A percentile compares a stretch with the other conserved stretches of the same genome.
These are phyloP conservation scores for Diadegma fenestrale DNA, from an alignment of 2,888 invertebrate genomes.

Conservation along the genomic window DNA sequence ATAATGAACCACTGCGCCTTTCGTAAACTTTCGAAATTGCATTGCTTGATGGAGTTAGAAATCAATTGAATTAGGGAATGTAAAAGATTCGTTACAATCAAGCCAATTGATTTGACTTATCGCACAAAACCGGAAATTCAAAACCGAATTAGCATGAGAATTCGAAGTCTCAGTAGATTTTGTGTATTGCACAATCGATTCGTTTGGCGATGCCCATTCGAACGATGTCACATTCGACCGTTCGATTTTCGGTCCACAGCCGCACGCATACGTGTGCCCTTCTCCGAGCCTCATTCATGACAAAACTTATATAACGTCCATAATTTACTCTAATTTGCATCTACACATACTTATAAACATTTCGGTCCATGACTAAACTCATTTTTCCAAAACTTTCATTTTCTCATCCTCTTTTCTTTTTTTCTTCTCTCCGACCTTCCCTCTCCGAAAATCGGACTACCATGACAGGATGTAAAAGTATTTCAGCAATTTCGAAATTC, in stretches of 20 bases:
- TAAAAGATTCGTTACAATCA: not conserved
- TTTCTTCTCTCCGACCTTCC: not conserved
- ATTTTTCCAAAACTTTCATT: not conserved
- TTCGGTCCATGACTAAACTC: not conserved
- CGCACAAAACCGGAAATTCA: constrained; percentile 33
- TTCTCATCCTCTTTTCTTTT: not conserved
- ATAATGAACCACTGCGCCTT: too few species aligned
- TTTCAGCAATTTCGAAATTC: not conserved
- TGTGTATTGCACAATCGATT: constrained; percentile 32
- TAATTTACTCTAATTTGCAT: not conserved
- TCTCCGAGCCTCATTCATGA: not conserved
- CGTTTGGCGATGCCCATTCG: constrained; percentile 21
- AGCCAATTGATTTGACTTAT: not conserved
- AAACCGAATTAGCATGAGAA: constrained; percentile 48
- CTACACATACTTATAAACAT: not conserved
- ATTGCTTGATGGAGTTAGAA: not conserved
- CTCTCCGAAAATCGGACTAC: not conserved
- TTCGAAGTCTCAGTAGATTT: constrained; percentile 19
- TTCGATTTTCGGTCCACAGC: constrained; percentile 12
- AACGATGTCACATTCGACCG: constrained; percentile 28
- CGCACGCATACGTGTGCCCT: not conserved
- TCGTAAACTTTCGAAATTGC: not conserved
- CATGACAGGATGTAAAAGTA: not conserved
- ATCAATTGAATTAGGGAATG: not conserved
- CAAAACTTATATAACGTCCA: not conserved